A percentile compares a stretch with the other conserved stretches of the same genome.
phyloP scores from a whole-genome alignment of 2,113 vertebrate genomes.

The Galemys pyrenaicus region DNA sequence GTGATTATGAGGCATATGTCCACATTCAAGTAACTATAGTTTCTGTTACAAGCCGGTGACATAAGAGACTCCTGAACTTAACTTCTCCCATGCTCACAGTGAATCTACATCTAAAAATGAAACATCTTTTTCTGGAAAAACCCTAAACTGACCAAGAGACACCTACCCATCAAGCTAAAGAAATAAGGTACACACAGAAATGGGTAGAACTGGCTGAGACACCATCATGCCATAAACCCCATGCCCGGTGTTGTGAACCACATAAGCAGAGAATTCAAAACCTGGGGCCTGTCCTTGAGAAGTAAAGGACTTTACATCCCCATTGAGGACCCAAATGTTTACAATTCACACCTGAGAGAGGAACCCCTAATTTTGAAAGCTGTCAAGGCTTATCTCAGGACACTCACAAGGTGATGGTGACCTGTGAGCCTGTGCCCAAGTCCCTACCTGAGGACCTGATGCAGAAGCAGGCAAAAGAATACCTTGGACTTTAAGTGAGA shows the following conservation, averaged over 20 bases:
- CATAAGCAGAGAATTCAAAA: background rate
- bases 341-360: background rate
- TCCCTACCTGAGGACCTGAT: background rate
- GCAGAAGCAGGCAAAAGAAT: fast-evolving
- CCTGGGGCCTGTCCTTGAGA: background rate
- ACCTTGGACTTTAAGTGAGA: background rate
- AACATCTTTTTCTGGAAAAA: background rate
- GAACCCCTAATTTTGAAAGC: background rate
- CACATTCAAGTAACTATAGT: background rate
- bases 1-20: background rate
- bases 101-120: background rate
- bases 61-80: background rate
- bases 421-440: background rate
- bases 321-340: background rate
- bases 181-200: background rate
- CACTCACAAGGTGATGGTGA: background rate
- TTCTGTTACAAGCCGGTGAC: background rate
- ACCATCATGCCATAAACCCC: background rate
- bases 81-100: background rate
- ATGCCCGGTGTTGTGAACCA: fast-evolving
- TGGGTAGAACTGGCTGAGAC: no score
- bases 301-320: background rate
- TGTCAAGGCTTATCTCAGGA: background rate
- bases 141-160: background rate
- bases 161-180: fast-evolving